Evolutionary conservation across 2,888 invertebrate species (phyloP).

Genomic region (Timandra comae): DNA sequence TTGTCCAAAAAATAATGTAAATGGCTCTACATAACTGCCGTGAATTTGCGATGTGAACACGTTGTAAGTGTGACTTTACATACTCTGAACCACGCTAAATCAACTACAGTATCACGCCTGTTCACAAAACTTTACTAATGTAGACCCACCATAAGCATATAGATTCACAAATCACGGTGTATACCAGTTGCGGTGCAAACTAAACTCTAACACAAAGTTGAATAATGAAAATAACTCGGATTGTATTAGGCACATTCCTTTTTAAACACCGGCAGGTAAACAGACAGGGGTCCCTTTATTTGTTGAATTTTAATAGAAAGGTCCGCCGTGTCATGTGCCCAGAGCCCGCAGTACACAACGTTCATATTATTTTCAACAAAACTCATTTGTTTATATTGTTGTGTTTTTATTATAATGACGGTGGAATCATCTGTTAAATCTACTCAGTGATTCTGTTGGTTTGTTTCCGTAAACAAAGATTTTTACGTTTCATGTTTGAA

Average conservation of each 20-base stretch:
- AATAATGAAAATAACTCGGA: slow-evolving; percentile 68
- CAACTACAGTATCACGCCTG: too few relatives aligned
- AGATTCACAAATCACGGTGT: too few relatives aligned
- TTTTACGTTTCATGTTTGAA: too few relatives aligned
- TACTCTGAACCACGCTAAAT: too few relatives aligned
- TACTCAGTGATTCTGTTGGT: too few relatives aligned
- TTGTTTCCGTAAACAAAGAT: too few relatives aligned
- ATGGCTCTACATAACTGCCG: too few relatives aligned
- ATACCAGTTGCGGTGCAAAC: slow-evolving; percentile 15
- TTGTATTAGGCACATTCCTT: slow-evolving; percentile 63
- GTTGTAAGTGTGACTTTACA: too few relatives aligned
- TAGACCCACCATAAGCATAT: too few relatives aligned
- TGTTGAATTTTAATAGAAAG: slow-evolving; percentile 72
- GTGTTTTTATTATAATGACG: slow-evolving; percentile 27
- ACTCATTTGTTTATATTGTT: slow-evolving; percentile 26
- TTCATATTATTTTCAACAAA: slow-evolving; percentile 27
- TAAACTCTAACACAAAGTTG: slow-evolving; percentile 38
- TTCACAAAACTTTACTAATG: too few relatives aligned
- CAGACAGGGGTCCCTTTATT: slow-evolving; percentile 64
- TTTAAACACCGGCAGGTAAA: slow-evolving; percentile 60
- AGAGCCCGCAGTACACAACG: slow-evolving; percentile 10
- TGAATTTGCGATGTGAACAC: too few relatives aligned
- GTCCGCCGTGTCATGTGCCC: slow-evolving; percentile 28
- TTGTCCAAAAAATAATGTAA: too few relatives aligned
- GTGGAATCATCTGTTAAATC: slow-evolving; percentile 26